These are phyloP conservation scores for Scaptomyza flava DNA, from an alignment of 2,888 invertebrate species.

Conservation along the genomic window DNA sequence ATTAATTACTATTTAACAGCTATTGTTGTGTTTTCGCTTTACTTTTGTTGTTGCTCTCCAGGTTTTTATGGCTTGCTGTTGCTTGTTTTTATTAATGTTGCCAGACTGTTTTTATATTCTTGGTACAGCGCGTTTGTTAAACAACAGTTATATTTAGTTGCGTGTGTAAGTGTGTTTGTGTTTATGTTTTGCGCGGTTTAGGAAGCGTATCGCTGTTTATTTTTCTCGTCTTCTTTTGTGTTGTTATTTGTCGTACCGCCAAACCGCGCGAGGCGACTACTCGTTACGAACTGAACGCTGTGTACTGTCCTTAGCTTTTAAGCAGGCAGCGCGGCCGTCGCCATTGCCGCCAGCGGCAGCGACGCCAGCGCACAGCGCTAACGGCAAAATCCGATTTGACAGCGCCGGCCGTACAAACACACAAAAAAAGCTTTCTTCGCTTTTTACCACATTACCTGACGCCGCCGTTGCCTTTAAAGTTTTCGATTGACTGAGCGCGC, in stretches of 20 bases:
- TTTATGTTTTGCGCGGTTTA: conserved; percentile 6
- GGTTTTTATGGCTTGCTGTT: conserved; percentile 8
- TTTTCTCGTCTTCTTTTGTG: not conserved
- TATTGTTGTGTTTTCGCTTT: conserved; percentile 7
- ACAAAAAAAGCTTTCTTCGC: conserved; percentile 44
- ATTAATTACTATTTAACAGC: not conserved
- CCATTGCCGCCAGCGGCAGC: conserved; percentile 36
- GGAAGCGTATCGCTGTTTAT: not conserved
- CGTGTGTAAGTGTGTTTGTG: conserved; percentile 20
- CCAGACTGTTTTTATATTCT: conserved; percentile 4
- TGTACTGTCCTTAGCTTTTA: conserved; percentile 84
- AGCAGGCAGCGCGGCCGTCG: conserved; percentile 59
- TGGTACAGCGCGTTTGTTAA: conserved; percentile 16
- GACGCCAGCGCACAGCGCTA: conserved; percentile 56
- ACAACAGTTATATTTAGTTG: conserved; percentile 46
- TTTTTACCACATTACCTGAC: conserved; percentile 13
- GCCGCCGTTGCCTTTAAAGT: conserved; percentile 1
- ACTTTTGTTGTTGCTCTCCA: conserved; percentile 32
- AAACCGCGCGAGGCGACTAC: conserved; percentile 73
- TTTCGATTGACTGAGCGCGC: conserved; percentile 19
- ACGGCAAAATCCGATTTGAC: conserved; percentile 45
- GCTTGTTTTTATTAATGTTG: conserved; percentile 7
- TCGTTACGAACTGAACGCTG: conserved; percentile 77
- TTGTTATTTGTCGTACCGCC: conserved; percentile 41
- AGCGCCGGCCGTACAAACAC: conserved; percentile 38